phyloP scores from a whole-genome alignment of 2,113 vertebrate genomes.

The Phoxinus phoxinus region DNA sequence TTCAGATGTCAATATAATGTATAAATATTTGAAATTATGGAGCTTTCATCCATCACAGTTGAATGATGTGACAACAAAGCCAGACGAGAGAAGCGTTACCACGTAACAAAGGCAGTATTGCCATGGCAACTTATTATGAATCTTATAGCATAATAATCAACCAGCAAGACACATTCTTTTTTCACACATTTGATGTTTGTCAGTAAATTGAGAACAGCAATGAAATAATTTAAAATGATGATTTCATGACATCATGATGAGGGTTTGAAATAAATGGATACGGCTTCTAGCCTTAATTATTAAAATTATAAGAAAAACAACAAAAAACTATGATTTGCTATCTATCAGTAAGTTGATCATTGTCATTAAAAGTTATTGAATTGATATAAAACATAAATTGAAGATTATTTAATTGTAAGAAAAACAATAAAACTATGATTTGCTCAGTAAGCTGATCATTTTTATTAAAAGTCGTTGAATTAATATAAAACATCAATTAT shows the following conservation, averaged over 20 bases:
- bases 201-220: not conserved
- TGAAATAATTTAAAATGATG: no score
- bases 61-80: conserved; percentile 19
- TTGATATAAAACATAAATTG: not conserved
- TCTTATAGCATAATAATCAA: conserved; percentile 15
- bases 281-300: not conserved
- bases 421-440: not conserved
- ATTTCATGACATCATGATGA: not conserved
- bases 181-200: conserved; percentile 19
- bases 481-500: not conserved
- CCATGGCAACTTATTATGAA: conserved; percentile 44
- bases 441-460: not conserved
- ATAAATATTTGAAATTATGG: not conserved
- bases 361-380: not conserved
- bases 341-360: not conserved
- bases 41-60: not conserved
- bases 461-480: not conserved
- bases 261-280: not conserved
- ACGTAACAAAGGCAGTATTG: conserved; percentile 21
- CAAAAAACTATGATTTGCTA: not conserved
- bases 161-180: conserved; percentile 3
- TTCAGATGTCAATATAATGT: not conserved
- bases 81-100: not conserved
- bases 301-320: not conserved
- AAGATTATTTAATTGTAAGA: not conserved